These are phyloP conservation scores for Chiridota heheva DNA, from an alignment of 35 echinoderm and acorn worm species.

Conservation along the genomic window DNA sequence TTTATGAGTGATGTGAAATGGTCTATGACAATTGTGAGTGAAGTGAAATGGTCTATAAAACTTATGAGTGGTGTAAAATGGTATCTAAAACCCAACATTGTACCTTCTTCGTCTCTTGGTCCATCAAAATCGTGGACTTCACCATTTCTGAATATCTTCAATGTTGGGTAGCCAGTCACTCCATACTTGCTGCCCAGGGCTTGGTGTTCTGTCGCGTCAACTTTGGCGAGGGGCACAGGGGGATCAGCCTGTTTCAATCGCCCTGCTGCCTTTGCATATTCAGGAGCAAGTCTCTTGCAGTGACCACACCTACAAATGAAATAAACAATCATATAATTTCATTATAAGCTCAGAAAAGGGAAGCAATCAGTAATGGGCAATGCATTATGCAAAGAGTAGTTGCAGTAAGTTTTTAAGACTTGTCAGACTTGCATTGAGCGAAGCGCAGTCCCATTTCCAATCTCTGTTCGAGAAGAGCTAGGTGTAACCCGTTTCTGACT, in stretches of 20 bases:
- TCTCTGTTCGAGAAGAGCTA: not conserved
- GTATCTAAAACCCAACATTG: no score
- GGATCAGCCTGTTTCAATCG: constrained; percentile 73
- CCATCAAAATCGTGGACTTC: constrained; percentile 75
- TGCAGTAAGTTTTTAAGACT: not conserved
- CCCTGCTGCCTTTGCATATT: constrained; percentile 87
- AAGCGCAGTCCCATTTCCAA: not conserved
- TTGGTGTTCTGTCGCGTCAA: constrained; percentile 72
- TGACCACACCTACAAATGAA: constrained; percentile 87
- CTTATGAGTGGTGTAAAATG: no score
- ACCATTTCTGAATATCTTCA: constrained; percentile 94
- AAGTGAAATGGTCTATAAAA: no score
- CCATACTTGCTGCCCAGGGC: constrained; percentile 60
- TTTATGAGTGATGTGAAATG: no score
- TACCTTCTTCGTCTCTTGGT: constrained; percentile 86
- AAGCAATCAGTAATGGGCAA: not conserved
- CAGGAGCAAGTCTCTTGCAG: constrained; percentile 90
- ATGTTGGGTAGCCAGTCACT: constrained; percentile 79
- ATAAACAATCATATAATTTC: no score
- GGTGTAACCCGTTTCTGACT: no score
- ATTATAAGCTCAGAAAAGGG: not conserved
- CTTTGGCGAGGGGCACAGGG: constrained; percentile 77
- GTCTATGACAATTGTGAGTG: no score
- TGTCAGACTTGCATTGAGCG: not conserved
- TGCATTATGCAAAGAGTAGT: not conserved